Conservation (phyloP, 1,140 invertebrate genomes). For the Zaprionus taronus region DNA sequence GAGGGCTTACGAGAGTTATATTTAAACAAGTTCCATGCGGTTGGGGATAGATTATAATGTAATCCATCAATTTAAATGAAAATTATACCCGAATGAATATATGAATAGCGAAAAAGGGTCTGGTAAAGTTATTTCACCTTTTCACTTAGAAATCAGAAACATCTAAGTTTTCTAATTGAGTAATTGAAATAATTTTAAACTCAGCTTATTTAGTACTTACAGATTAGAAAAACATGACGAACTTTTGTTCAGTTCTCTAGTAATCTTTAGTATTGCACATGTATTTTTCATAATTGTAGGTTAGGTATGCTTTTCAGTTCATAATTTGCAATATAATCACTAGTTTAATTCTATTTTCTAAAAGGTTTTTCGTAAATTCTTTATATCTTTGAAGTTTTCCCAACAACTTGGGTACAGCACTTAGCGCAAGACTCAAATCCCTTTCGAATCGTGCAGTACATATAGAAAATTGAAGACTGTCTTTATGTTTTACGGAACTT, state of each 20-base stretch:
- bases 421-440: background rate
- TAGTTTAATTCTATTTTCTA: background rate
- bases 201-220: background rate
- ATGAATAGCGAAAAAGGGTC: constrained; percentile 2
- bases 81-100: constrained; percentile 10
- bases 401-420: background rate
- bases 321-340: background rate
- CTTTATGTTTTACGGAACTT: background rate
- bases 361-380: background rate
- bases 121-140: background rate
- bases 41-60: constrained; percentile 20
- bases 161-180: background rate
- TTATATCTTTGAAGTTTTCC: background rate
- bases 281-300: background rate
- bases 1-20: background rate
- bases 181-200: background rate
- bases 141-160: background rate
- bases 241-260: background rate
- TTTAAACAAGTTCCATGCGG: constrained; percentile 14
- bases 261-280: background rate
- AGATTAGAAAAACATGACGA: background rate
- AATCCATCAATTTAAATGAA: constrained; percentile 11
- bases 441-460: background rate
- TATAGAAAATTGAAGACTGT: background rate
- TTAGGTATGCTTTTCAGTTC: background rate